These are phyloP conservation scores for Bombycilla garrulus DNA, from an alignment of 2,113 vertebrate genomes.

Conservation along the genomic window DNA sequence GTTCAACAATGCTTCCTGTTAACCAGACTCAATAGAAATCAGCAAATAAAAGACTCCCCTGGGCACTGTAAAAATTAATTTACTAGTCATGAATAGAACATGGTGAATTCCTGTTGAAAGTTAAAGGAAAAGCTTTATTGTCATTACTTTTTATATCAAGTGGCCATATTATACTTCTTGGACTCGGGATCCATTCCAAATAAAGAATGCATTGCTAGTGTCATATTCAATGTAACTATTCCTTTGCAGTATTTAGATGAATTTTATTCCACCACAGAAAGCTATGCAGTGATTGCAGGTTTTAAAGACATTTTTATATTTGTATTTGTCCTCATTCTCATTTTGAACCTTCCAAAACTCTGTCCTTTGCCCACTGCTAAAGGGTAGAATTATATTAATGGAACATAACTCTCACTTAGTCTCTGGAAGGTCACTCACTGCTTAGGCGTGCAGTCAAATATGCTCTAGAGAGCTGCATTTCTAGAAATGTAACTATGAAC, in stretches of 20 bases:
- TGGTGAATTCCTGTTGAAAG: neutral
- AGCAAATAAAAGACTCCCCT: neutral
- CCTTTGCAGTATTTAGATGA: neutral
- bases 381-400: neutral
- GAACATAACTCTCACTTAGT: neutral
- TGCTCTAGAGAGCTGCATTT: neutral
- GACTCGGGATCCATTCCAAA: neutral
- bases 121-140: neutral
- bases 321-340: neutral
- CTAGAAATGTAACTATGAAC: neutral
- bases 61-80: neutral
- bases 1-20: neutral
- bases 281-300: neutral
- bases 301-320: neutral
- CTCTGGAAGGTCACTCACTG: neutral
- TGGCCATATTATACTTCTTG: neutral
- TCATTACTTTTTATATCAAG: neutral
- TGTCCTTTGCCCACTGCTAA: neutral
- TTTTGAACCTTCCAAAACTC: neutral
- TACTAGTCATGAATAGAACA: neutral
- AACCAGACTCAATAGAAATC: neutral
- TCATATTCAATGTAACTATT: neutral
- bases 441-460: neutral
- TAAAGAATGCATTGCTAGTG: neutral
- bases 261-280: neutral